Percentiles rank a stretch among this genome's conserved stretches.
These are phyloP conservation scores for Delia radicum DNA, from an alignment of 1,140 invertebrate species.

Conservation along the genomic window DNA sequence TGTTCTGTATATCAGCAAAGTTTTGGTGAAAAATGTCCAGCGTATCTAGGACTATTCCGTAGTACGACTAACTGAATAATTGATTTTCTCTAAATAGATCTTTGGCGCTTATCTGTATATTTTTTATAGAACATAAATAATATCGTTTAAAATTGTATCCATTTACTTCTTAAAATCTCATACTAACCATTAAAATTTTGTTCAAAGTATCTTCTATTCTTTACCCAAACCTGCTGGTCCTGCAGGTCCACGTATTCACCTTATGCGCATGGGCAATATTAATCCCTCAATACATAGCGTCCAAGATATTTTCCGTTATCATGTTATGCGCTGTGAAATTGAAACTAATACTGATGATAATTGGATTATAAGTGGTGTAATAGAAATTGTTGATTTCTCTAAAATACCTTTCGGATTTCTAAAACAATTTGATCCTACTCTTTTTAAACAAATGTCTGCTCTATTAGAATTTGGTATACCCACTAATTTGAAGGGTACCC, in stretches of 20 bases:
- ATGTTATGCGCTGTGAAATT: constrained; percentile 56
- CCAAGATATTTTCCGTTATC: constrained; percentile 53
- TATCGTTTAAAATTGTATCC: background rate
- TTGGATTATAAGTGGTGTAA: constrained; percentile 52
- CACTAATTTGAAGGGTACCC: constrained; percentile 58
- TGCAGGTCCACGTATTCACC: constrained; percentile 58
- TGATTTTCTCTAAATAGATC: too few relatives aligned
- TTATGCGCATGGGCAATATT: constrained; percentile 57
- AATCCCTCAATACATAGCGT: constrained; percentile 57
- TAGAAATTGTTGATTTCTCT: constrained; percentile 58
- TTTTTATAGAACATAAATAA: background rate
- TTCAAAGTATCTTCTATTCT: constrained; percentile 45
- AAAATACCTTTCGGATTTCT: constrained; percentile 57
- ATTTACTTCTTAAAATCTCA: background rate
- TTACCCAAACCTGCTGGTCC: constrained; percentile 55
- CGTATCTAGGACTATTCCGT: too few relatives aligned
- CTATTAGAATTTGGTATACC: constrained; percentile 60
- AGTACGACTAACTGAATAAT: too few relatives aligned
- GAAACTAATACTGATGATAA: constrained; percentile 57
- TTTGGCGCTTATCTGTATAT: too few relatives aligned
- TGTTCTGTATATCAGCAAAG: too few relatives aligned
- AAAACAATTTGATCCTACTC: constrained; percentile 56
- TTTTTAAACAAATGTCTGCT: constrained; percentile 58
- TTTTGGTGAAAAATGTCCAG: too few relatives aligned
- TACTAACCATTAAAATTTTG: background rate